Base-by-base conservation (phyloP, 92 coral and sea anemone species). In the Palythoa caribaeorum region DNA sequence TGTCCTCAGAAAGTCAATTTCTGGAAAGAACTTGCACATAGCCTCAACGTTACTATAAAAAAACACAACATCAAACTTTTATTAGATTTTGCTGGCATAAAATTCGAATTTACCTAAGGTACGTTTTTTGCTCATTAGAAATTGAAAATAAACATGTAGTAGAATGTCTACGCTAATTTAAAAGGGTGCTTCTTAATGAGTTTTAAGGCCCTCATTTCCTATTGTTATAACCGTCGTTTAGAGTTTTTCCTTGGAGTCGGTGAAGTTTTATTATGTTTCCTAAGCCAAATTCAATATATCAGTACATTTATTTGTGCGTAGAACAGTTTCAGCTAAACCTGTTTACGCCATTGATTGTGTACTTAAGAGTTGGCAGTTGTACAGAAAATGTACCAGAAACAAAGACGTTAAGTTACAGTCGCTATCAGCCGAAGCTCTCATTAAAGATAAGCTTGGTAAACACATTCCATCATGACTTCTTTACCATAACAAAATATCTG, bases 381-480 rank as follows among this genome's bases (percentile, higher is more conserved):
- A 81, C 75, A 36, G 16, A 20, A 20, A 20, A 36, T 5, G 17
- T 50, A 51, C 63, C 38, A 20, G 19, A 35, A 81, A 19, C 55
- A 63, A 12, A 65, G 3, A 38, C 11, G 57, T 19, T 38, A 65
- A 65, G 85, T 14, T 39, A 38, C 36, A 12, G 69, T 53, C 13
- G 39, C 11, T 77, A 4, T 77, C 68, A 76, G 50, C 6, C 50
- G 50, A 44, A 38, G 11, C 38, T 16, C 59, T 81, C 76, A 5
- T 81, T 28, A 81, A 69, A 81, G 55, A 44, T 63, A 20, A 51
- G n/a, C 74, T 66, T 11, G 21, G 65, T 48, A 81, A 81, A 66
- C 62, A 66, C 86, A 66, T 66, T 81, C 86, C 86, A 65, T 66
- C 48, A 66, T 81, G 57, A 77, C 21, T 73, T 17, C 38, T 55